Base-by-base conservation (phyloP, 2,888 invertebrate genomes). In the Euzophera pinguis region DNA sequence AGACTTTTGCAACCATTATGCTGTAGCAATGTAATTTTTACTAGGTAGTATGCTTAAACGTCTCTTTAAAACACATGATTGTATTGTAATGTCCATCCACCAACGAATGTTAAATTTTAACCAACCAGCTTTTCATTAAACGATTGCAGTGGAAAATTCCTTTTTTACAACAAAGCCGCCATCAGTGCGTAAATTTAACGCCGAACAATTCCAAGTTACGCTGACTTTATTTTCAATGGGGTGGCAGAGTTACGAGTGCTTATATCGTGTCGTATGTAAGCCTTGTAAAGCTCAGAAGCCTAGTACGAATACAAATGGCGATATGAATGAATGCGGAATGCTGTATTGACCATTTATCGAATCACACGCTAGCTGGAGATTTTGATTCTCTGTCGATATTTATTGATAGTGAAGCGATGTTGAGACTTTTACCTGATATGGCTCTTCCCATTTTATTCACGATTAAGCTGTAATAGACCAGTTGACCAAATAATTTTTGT, bases 191-290 rank as follows among this genome's bases (percentile, higher is more conserved):
- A 29, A 39, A 43, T 43, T 43, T 43, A 13, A 6, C 43, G 29
- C 12, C 10, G 29, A 27, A 43, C 41, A n/a, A 22, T 41, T 41
- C 41, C 5, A 29, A 43, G 43, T 43, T 29, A 43, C 29, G 43
- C 43, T 43, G 43, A 43, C 43, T 43, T 43, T n/a, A 43, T 29
- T 43, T 43, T 43, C 22, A 43, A 43, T 43, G 27, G 29, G 43
- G 22, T 41, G n/a, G 22, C 14, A 7, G 32, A 39, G 16, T 10
- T 12, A 35, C 38, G 38, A 14, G 38, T 38, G 38, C 38, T 12
- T 38, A 39, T 38, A 14, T 10, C 14, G 12, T n/a, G 10, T 16
- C 8, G 39, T 39, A 12, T 39, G 39, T 39, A 16, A 39, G 39
- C 39, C 16, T 16, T 39, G 39, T 39, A 39, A 38, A 16, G 38